Evolutionary conservation across 1,140 invertebrate genomes (phyloP).

Genomic region (Chelonus insularis): DNA sequence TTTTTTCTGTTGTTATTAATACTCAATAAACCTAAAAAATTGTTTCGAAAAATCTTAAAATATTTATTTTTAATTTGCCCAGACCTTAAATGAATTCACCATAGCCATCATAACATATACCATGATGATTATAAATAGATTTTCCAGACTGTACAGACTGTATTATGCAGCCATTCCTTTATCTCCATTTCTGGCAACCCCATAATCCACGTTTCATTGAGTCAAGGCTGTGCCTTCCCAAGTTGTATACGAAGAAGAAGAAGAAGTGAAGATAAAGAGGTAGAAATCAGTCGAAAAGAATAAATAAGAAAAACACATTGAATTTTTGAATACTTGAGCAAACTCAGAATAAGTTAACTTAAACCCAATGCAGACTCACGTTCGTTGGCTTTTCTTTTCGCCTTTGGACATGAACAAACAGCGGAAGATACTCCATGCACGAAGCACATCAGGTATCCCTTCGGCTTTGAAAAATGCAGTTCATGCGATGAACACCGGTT

Average conservation of each 20-base stretch:
- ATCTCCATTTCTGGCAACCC: too few relatives aligned
- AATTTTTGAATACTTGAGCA: neutral
- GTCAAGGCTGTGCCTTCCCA: neutral
- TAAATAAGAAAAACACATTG: neutral
- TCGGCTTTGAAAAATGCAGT: neutral
- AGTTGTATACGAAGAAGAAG: neutral
- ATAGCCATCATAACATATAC: too few relatives aligned
- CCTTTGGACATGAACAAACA: conserved; percentile 9
- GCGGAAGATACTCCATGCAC: neutral
- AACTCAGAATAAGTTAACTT: neutral
- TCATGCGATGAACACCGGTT: neutral
- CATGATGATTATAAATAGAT: too few relatives aligned
- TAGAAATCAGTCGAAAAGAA: neutral
- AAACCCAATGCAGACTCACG: conserved; percentile 6
- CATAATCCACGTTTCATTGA: too few relatives aligned
- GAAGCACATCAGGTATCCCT: neutral
- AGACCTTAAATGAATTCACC: too few relatives aligned
- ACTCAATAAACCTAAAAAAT: too few relatives aligned
- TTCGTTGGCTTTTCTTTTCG: conserved; percentile 5
- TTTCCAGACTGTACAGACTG: too few relatives aligned
- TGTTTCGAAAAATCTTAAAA: too few relatives aligned
- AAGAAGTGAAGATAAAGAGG: neutral
- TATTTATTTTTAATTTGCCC: too few relatives aligned
- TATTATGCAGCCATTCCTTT: too few relatives aligned
- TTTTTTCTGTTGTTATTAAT: too few relatives aligned